Evolutionary conservation across 1,140 invertebrate genomes (phyloP).

Genomic region (Stratiolaelaps scimitus): DNA sequence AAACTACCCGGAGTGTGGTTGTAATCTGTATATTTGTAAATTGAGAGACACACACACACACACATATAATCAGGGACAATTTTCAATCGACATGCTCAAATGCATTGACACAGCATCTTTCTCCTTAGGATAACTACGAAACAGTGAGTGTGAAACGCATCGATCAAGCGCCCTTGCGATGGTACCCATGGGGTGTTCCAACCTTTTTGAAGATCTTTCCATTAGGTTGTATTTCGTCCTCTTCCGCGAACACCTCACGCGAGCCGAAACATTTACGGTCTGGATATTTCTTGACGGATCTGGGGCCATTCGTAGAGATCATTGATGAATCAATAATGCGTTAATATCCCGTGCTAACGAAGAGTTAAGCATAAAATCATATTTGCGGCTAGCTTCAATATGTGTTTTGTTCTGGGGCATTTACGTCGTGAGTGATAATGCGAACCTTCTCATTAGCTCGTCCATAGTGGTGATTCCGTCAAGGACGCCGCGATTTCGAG

Average conservation of each 20-base stretch:
- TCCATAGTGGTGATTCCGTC: conserved; percentile 1
- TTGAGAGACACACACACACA: too few relatives aligned
- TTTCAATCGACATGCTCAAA: too few relatives aligned
- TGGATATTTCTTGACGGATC: conserved; percentile 56
- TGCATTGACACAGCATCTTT: too few relatives aligned
- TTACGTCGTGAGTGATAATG: not conserved
- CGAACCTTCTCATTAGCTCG: conserved; percentile 8
- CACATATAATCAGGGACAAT: too few relatives aligned
- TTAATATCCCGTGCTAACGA: not conserved
- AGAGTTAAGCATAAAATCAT: not conserved
- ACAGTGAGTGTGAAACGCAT: too few relatives aligned
- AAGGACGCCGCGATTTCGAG: not conserved
- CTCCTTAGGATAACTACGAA: too few relatives aligned
- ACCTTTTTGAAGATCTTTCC: conserved; percentile 88
- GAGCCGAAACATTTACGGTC: conserved; percentile 71
- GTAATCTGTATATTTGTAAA: too few relatives aligned
- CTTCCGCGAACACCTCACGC: conserved; percentile 72
- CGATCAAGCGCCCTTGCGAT: too few relatives aligned
- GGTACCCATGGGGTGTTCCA: too few relatives aligned
- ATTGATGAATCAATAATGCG: conserved; percentile 38
- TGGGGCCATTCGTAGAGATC: conserved; percentile 68
- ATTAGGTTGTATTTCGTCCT: conserved; percentile 82
- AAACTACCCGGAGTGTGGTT: too few relatives aligned
- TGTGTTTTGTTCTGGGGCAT: not conserved
- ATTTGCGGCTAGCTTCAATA: not conserved